Percentiles rank a stretch among this genome's conserved stretches.
These are phyloP conservation scores for Pipistrellus kuhlii DNA, from an alignment of 2,797 vertebrate species.

Conservation along the genomic window DNA sequence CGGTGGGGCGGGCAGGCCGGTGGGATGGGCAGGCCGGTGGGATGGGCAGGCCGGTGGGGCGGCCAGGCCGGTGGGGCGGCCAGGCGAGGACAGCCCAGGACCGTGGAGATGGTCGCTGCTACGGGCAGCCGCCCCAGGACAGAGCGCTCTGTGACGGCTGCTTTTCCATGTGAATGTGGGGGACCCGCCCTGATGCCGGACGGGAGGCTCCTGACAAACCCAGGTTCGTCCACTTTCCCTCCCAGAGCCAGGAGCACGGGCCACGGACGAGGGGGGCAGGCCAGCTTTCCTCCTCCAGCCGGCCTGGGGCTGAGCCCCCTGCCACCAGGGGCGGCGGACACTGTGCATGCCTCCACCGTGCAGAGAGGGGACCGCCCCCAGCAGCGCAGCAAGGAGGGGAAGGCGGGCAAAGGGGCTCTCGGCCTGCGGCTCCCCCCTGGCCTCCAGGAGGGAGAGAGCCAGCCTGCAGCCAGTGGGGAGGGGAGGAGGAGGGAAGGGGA, in stretches of 20 bases:
- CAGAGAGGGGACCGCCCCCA: rapidly evolving
- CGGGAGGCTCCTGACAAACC: not conserved
- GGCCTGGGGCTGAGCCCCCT: not conserved
- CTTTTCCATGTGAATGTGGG: not conserved
- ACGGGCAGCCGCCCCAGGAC: not conserved
- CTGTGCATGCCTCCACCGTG: rapidly evolving
- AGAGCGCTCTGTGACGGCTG: rapidly evolving
- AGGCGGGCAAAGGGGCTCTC: not conserved
- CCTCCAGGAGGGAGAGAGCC: not conserved
- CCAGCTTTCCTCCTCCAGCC: not conserved
- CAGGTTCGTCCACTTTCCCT: not conserved
- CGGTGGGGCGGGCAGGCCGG: not conserved
- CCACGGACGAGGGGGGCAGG: rapidly evolving
- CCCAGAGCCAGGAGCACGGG: rapidly evolving
- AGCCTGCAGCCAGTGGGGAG: not conserved
- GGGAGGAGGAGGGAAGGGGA: rapidly evolving
- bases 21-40: not conserved
- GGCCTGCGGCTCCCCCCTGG: rapidly evolving
- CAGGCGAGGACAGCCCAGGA: not conserved
- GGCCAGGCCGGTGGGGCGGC: too few species aligned
- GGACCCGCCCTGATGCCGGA: not conserved
- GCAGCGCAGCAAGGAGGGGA: not conserved
- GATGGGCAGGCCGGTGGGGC: not conserved
- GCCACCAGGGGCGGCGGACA: not conserved
- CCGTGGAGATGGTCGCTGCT: rapidly evolving